Evolutionary conservation across 2,113 vertebrate genomes (phyloP).

Genomic region (Amblyopsis rosae): DNA sequence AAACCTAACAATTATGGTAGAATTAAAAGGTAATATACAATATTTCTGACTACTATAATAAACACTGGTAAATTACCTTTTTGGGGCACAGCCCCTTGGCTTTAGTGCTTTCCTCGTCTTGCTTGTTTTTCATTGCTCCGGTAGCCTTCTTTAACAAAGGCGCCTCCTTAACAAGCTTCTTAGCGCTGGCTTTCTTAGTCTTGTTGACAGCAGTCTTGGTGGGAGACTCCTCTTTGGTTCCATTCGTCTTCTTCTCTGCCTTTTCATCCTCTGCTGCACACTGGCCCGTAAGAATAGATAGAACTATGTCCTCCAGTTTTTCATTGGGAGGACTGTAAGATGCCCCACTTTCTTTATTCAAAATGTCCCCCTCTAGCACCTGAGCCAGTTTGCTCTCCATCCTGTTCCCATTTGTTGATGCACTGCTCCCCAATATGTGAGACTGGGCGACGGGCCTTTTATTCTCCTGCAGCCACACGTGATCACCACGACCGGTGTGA

Average conservation of each 20-base stretch:
- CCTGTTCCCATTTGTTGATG: slow-evolving; percentile 64
- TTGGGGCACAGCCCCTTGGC: slow-evolving; percentile 55
- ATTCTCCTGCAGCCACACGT: slow-evolving; percentile 42
- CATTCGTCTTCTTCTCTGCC: slow-evolving; percentile 66
- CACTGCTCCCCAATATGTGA: slow-evolving; percentile 52
- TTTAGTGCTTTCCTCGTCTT: slow-evolving; percentile 50
- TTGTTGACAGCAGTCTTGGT: slow-evolving; percentile 64
- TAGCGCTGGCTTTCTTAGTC: slow-evolving; percentile 66
- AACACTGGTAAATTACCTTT: slow-evolving; percentile 63
- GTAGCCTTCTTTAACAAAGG: slow-evolving; percentile 50
- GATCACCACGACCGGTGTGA: slow-evolving; percentile 45
- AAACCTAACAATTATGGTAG: not conserved
- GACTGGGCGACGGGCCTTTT: slow-evolving; percentile 55
- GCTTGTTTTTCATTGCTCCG: slow-evolving; percentile 53
- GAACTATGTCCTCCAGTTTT: slow-evolving; percentile 67
- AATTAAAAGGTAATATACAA: not conserved
- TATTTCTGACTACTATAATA: not conserved
- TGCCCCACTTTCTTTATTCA: slow-evolving; percentile 68
- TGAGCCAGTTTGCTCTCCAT: slow-evolving; percentile 70
- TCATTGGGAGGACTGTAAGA: slow-evolving; percentile 59
- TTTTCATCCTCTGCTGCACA: slow-evolving; percentile 38
- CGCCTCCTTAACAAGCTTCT: slow-evolving; percentile 66
- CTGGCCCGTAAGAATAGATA: slow-evolving; percentile 64
- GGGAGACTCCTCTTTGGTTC: slow-evolving; percentile 73
- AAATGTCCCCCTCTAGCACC: slow-evolving; percentile 74